Base-by-base conservation (phyloP, 2,888 invertebrate species). In the Tubulanus polymorphus region DNA sequence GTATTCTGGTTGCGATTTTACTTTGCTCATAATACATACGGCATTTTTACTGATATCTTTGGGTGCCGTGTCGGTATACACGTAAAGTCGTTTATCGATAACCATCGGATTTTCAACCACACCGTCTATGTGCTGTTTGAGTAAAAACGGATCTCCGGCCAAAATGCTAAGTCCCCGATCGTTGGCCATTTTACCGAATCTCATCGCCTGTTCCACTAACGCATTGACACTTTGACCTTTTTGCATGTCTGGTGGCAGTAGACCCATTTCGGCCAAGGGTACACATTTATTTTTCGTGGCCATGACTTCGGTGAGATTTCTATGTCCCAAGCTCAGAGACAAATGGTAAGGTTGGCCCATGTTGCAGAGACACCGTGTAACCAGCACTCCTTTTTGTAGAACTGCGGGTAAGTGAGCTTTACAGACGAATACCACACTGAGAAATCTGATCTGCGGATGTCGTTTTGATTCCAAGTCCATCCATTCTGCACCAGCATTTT, bases 21-120 rank as follows among this genome's bases (percentile, higher is more conserved):
- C 41, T 41, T 41, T 41, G 15, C 20, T 41, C 5, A 41, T 41
- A 18, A 41, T 23, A 15, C 41, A 41, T 5, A 41, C 23, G 41
- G 41, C 41, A 41, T 41, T 41, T 15, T 41, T 41, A 23, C 41
- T 41, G 41, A 41, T 15, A 23, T 41, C 41, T 15, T 41, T 41
- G 18, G 41, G 41, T 8, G 41, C 41, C 5, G 41, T 41, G 41
- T 41, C 41, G 41, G 41, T 41, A 23, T 41, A 41, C 20, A 41
- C 41, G 15, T 20, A 41, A 8, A 41, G n/a, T 12, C n/a, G 41
- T 41, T 23, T 41, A 3, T 23, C 3, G n/a, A n/a, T n/a, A 23
- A 8, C 41, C 15, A 41, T 41, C 10, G n/a, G 10, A 12, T 12
- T n/a, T 12, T 10, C 10, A 23, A 23, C 41, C 5, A 23, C 6